Percentiles rank a stretch among this genome's conserved stretches.
Evolutionary conservation across 2,113 vertebrate species (phyloP).

Genomic region (Poicephalus gulielmi): DNA sequence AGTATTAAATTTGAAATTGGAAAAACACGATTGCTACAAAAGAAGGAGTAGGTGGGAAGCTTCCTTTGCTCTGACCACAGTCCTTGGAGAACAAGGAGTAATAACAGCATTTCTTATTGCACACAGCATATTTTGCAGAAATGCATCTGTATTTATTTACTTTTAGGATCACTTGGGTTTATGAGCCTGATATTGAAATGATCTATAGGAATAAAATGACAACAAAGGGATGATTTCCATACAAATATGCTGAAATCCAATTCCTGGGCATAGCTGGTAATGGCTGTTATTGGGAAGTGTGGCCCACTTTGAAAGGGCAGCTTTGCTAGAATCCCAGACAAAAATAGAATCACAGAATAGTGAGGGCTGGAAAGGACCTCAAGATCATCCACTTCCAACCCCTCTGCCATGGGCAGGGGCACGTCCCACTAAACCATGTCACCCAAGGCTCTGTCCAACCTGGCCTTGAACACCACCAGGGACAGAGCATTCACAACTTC

Average conservation of each 20-base stretch:
- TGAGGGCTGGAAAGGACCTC: no score
- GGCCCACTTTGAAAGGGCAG: background rate
- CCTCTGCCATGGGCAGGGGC: no score
- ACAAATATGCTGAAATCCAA: background rate
- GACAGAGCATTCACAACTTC: no score
- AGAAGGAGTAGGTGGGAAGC: constrained; percentile 62
- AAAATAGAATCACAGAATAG: background rate
- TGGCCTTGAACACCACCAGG: no score
- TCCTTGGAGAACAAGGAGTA: background rate
- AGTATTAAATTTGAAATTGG: constrained; percentile 76
- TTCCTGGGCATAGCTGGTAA: background rate
- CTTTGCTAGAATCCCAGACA: background rate
- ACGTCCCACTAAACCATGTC: no score
- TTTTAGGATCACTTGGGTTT: constrained; percentile 1
- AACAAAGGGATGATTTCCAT: background rate
- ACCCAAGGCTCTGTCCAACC: no score
- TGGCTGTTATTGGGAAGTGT: background rate
- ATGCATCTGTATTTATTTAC: background rate
- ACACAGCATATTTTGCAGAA: background rate
- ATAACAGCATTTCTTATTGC: background rate
- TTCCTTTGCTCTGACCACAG: constrained; percentile 1
- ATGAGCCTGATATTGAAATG: background rate
- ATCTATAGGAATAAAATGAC: background rate
- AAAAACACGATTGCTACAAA: constrained; percentile 65
- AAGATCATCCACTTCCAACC: no score